Evolutionary conservation across 2,888 invertebrate species (phyloP).

Genomic region (Xestia ashworthii): DNA sequence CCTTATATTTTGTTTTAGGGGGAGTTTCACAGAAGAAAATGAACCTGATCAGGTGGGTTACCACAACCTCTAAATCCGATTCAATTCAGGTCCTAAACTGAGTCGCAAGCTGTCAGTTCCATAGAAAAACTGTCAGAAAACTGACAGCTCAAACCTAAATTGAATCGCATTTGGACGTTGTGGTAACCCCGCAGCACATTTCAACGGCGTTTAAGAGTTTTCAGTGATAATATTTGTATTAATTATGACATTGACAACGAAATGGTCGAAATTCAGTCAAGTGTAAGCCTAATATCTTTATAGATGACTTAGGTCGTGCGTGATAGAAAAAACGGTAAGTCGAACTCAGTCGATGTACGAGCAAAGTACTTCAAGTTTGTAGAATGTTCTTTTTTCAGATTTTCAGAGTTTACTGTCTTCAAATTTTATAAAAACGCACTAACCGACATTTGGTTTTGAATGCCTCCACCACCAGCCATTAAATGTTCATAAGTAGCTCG

Average conservation of each 20-base stretch:
- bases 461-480: conserved; percentile 9
- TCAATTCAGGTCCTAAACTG: too few species aligned
- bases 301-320: neutral
- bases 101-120: too few species aligned
- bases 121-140: too few species aligned
- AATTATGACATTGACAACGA: neutral
- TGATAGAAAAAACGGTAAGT: neutral
- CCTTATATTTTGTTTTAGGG: neutral
- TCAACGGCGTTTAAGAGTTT: neutral
- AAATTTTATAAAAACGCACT: neutral
- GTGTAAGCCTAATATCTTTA: neutral
- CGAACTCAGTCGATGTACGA: neutral
- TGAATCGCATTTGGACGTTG: too few species aligned
- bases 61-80: too few species aligned
- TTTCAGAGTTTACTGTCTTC: neutral
- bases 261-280: neutral
- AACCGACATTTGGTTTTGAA: conserved; percentile 6
- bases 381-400: neutral
- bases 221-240: neutral
- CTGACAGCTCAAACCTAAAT: too few species aligned
- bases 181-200: too few species aligned
- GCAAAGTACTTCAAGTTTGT: neutral
- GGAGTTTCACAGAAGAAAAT: neutral
- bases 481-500: conserved; percentile 39
- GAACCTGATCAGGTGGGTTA: neutral